A percentile compares a stretch with the other conserved stretches of the same genome.
Evolutionary conservation across 2,797 vertebrate species (phyloP).

Genomic region (Mycteria americana): DNA sequence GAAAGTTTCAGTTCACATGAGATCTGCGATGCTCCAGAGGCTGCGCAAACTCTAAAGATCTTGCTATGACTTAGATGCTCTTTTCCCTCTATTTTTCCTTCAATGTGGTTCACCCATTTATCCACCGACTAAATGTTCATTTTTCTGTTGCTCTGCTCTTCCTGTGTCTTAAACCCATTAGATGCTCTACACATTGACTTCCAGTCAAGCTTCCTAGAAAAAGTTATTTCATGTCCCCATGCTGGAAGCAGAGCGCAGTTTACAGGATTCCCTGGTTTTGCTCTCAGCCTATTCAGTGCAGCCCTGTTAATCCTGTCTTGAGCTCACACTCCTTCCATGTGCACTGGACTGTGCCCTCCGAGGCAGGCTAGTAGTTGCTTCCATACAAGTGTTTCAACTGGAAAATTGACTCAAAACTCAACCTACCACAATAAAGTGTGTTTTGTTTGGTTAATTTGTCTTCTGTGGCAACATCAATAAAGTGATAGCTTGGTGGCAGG

Average conservation of each 20-base stretch:
- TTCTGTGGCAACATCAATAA: background rate
- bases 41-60: background rate
- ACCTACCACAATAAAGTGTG: background rate
- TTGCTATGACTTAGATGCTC: background rate
- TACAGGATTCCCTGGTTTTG: background rate
- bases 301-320: background rate
- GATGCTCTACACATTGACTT: background rate
- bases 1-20: background rate
- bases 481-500: background rate
- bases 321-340: background rate
- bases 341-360: background rate
- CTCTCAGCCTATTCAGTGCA: background rate
- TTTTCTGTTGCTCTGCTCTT: background rate
- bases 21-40: background rate
- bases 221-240: rapidly evolving
- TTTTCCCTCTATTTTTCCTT: background rate
- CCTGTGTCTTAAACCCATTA: background rate
- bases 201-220: background rate
- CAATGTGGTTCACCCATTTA: background rate
- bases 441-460: conserved; percentile 2
- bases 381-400: conserved; percentile 32
- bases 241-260: background rate
- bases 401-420: conserved; percentile 45
- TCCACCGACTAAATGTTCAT: background rate
- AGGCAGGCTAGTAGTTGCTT: background rate